phyloP scores from a whole-genome alignment of 2,797 vertebrate species.

The Spheniscus humboldti region DNA sequence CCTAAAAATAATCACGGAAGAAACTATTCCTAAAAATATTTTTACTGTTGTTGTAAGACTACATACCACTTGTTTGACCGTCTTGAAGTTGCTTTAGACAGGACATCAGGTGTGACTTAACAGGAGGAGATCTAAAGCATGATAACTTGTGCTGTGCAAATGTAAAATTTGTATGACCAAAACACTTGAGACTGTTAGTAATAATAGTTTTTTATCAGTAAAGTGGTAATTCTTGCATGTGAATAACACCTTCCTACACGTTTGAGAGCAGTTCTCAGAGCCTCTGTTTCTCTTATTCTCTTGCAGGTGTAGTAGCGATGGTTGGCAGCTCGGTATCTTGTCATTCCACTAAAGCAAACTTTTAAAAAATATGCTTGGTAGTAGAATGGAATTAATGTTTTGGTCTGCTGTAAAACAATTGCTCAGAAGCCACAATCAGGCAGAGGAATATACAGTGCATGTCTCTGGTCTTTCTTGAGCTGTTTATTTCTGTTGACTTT shows the following conservation, averaged over 20 bases:
- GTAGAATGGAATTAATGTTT: neutral
- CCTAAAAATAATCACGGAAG: neutral
- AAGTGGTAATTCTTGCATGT: neutral
- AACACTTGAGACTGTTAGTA: neutral
- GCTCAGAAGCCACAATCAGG: neutral
- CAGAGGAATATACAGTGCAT: neutral
- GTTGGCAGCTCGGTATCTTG: neutral
- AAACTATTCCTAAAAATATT: constrained; percentile 17
- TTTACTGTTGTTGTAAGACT: neutral
- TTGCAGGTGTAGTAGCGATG: accelerated
- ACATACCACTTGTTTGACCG: neutral
- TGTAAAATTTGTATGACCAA: neutral
- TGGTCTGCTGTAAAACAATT: neutral
- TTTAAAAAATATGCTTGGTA: neutral
- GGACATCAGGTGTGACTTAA: neutral
- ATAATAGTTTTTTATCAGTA: neutral
- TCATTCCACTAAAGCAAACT: neutral
- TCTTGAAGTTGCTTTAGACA: neutral
- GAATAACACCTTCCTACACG: neutral
- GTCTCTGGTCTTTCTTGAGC: neutral
- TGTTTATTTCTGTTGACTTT: neutral
- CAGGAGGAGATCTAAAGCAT: neutral
- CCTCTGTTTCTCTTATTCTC: neutral
- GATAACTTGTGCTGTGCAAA: neutral
- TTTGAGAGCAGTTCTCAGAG: neutral